phyloP scores from a whole-genome alignment of 2,888 invertebrate species.

The Ophion ellenae region DNA sequence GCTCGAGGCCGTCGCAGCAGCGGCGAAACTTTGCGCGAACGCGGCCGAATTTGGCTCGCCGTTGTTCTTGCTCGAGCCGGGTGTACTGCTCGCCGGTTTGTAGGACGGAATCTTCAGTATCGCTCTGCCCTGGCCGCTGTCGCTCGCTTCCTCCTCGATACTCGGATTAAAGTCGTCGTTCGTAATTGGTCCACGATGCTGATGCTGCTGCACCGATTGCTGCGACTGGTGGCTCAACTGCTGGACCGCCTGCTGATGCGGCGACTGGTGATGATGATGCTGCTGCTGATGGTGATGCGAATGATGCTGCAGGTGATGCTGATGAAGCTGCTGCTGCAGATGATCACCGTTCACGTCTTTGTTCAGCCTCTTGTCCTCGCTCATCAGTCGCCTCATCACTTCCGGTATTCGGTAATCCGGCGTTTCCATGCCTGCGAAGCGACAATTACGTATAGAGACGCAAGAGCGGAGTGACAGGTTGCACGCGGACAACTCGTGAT shows the following conservation, averaged over 20 bases:
- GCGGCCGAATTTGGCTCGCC: constrained; percentile 78
- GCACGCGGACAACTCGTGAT: background rate
- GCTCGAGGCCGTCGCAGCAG: constrained; percentile 68
- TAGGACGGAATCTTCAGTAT: constrained; percentile 97
- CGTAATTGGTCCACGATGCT: constrained; percentile 82
- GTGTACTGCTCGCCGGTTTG: constrained; percentile 86
- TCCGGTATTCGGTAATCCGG: constrained; percentile 85
- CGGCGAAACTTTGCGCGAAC: constrained; percentile 77
- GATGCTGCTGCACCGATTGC: constrained; percentile 72
- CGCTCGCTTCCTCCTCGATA: constrained; percentile 82
- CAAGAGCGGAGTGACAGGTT: too few relatives aligned
- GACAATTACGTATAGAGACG: background rate
- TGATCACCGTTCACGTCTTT: constrained; percentile 81
- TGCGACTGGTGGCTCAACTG: constrained; percentile 74
- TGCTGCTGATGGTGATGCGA: constrained; percentile 72
- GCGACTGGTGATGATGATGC: constrained; percentile 75
- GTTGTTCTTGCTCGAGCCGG: constrained; percentile 80
- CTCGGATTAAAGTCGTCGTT: constrained; percentile 84
- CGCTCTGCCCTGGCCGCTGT: constrained; percentile 85
- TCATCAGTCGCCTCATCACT: constrained; percentile 85
- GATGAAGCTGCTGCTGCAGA: constrained; percentile 75
- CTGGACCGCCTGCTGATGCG: constrained; percentile 73
- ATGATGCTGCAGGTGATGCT: constrained; percentile 70
- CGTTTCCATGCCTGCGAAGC: constrained; percentile 79
- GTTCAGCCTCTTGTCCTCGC: constrained; percentile 85